Base-by-base conservation (phyloP, 53 echinoderm and acorn worm genomes). In the Pentamera pediparva region DNA sequence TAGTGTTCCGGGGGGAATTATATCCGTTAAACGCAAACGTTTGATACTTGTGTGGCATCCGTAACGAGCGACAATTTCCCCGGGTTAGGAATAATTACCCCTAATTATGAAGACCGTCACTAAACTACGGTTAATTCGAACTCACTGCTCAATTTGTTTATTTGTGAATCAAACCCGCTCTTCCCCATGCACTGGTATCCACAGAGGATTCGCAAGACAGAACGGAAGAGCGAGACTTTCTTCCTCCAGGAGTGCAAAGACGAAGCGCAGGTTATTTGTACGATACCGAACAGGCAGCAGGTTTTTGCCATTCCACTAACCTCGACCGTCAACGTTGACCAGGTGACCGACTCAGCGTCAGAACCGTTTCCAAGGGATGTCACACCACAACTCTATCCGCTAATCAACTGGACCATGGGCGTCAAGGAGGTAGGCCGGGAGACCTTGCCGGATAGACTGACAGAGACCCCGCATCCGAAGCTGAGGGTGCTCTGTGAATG, bases 181-280 rank as follows among this genome's bases (percentile, higher is more conserved):
- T n/a, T n/a, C n/a, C n/a, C n/a, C n/a, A n/a, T n/a, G n/a, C n/a
- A n/a, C 43, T 41, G 15, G 8, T 50, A 19, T 50, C 8, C 50
- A 4, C 39, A 64, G 64, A 64, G 64, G 39, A 27, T 64, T 64
- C 65, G 65, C 8, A 65, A 39, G 26, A 39, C 39, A 38, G 65
- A 27, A 6, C 39, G 40, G 18, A 65, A 39, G 25, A 65, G 39
- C 27, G 22, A 15, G 27, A 26, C 26, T 9, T 65, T 38, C 12
- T 26, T 24, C 28, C n/a, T 65, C 26, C 37, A 65, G 20, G 65
- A 65, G 39, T 37, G 37, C 2, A 65, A 39, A 28, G 39, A 41
- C 0, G 67, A 67, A 4, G 67, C 67, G 3, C 67, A 67, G 39
- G 43, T 67, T 5, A 67, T 67, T 24, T 41, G 43, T 32, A 41